Base-by-base conservation (phyloP, 2,797 vertebrate species). In the Spondyliosoma cantharus region DNA sequence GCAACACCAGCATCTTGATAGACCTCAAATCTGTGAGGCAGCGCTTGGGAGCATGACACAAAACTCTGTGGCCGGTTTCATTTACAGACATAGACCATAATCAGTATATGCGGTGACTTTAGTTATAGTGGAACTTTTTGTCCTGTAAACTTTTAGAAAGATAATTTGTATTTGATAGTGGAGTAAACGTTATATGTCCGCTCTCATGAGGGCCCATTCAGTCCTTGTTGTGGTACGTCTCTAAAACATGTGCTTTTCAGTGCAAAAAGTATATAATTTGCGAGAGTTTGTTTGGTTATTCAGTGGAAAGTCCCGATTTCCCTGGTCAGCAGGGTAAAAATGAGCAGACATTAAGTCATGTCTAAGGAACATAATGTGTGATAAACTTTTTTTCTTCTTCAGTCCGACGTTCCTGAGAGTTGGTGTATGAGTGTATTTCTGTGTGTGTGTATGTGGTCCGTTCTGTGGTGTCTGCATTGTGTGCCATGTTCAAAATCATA, bases 291-390 rank as follows among this genome's bases (percentile, higher is more conserved):
- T 32, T 15, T 20, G 46, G 65, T 22, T 54, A 22, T 3, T 24
- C 11, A 50, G 8, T 50, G 54, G 60, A 79, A 84, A 76, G 75
- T 50, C n/a, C 49, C 27, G 42, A 32, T 61, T 52, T 52, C 46
- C 68, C n/a, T 2, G 50, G 54, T 73, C 27, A 5, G 63, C 53
- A 3, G 71, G 20, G 56, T 46, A 22, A 53, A 70, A 72, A 53
- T 27, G 49, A 83, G 32, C 71, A 79, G 85, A 56, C 65, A 29
- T 81, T 77, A 83, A 14, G 84, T 80, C 65, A 80, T 63, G 29
- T 76, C 71, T 81, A 53, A 48, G 53, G 32, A 81, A 7, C 43
- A 3, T 20, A 32, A n/a, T 59, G n/a, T n/a, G n/a, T 75, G 46
- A 72, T 75, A 58, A 63, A 63, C 54, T 54, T 37, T 9, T n/a